These are phyloP conservation scores for Caerostris extrusa DNA, from an alignment of 1,140 invertebrate genomes.

Conservation along the genomic window DNA sequence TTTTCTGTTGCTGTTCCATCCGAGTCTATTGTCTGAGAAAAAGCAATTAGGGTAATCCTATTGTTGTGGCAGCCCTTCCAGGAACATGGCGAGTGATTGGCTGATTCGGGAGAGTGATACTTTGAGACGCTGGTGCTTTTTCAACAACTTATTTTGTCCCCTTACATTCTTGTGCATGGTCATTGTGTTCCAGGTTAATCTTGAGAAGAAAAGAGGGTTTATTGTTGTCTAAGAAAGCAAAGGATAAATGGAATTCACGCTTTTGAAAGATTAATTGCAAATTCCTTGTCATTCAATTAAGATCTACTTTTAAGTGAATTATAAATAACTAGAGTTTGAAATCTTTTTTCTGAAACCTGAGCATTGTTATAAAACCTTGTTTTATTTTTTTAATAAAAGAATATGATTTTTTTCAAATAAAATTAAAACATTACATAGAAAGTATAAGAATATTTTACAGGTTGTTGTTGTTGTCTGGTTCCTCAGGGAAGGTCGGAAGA, in stretches of 20 bases:
- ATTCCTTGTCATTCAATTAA: not conserved
- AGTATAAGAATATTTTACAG: no score
- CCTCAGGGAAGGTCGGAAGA: no score
- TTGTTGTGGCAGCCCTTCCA: constrained; percentile 41
- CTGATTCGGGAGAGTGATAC: not conserved
- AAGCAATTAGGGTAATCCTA: constrained; percentile 51
- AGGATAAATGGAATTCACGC: not conserved
- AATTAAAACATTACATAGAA: no score
- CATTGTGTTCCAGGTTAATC: not conserved
- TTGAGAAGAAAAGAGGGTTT: not conserved
- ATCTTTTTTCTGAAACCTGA: no score
- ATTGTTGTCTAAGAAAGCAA: not conserved
- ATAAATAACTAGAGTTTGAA: no score
- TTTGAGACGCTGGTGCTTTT: not conserved
- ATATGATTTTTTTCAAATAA: no score
- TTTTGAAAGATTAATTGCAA: not conserved
- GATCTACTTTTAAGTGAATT: not conserved
- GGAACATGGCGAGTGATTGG: not conserved
- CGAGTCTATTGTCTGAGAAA: constrained; percentile 46
- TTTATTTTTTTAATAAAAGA: no score
- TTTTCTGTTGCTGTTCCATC: not conserved
- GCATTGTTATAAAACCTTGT: no score
- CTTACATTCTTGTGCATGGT: not conserved
- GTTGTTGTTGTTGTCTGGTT: no score
- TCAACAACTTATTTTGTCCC: not conserved